Evolutionary conservation across 2,888 invertebrate species (phyloP).

Genomic region (Stenoptilia bipunctidactyla): DNA sequence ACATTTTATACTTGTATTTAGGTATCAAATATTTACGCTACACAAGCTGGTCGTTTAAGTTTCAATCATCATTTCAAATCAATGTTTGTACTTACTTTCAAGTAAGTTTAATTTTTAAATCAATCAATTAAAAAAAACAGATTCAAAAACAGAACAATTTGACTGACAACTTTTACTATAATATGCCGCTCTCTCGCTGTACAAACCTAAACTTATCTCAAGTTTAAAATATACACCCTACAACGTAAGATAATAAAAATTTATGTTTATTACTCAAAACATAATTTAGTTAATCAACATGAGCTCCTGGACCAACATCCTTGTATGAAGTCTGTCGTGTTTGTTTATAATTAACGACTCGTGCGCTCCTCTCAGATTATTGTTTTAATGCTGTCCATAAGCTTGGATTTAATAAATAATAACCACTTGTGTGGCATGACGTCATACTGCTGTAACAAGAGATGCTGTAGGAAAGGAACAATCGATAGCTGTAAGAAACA

Average conservation of each 20-base stretch:
- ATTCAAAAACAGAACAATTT: too few species aligned
- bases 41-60: too few species aligned
- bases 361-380: conserved; percentile 49
- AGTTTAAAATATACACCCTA: not conserved
- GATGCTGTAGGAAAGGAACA: not conserved
- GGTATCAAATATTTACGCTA: too few species aligned
- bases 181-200: too few species aligned
- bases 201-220: not conserved
- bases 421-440: conserved; percentile 34
- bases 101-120: too few species aligned
- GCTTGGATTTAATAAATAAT: conserved; percentile 36
- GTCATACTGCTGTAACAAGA: conserved; percentile 8
- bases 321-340: conserved; percentile 37
- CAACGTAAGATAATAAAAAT: not conserved
- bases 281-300: conserved; percentile 1
- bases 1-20: too few species aligned
- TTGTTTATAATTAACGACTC: conserved; percentile 62
- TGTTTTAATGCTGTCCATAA: conserved; percentile 30
- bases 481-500: not conserved
- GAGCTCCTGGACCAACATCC: conserved; percentile 24
- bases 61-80: too few species aligned
- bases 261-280: not conserved
- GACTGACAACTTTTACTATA: too few species aligned
- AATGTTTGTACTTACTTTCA: too few species aligned
- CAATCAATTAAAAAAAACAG: too few species aligned